Evolutionary conservation across 2,797 vertebrate genomes (phyloP), one percentile per base, ranked within the genome.

Genomic region (Rhinella marina): DNA sequence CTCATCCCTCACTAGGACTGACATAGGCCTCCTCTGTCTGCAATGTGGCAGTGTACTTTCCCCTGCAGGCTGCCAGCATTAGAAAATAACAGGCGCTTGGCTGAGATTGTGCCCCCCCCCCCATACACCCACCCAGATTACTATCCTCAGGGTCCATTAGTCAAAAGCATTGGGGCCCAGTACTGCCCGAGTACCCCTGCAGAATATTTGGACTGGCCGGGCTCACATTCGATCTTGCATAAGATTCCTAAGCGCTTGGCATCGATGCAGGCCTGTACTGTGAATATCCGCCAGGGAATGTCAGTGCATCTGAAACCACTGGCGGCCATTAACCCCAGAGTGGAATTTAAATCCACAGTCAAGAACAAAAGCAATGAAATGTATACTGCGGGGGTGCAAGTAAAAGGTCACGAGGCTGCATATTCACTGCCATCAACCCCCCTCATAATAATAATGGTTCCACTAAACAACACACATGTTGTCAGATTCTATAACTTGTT

Each of bases 291-390:
- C 78, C 78, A 61, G 78, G 56, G 29, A 61, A 32, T 41, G 78
- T 32, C 75, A 16, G 54, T 61, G 78, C 16, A 29, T 59, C 78
- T 13, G 56, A 57, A 16, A 80, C 56, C n/a, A n/a, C 56, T 11
- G 56, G 54, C 78, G 23, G 57, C 78, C 78, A 59, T 75, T 61
- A 61, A 61, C 78, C 76, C 50, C n/a, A 25, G 0, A 27, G 21
- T 57, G 76, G 52, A 79, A 79, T 56, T 23, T 56, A 79, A 76
- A 76, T 76, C 73, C 73, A n/a, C 48, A 23, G 41, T 52, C 19
- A 76, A 10, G 48, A 23, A 50, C 73, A 23, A 57, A 57, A 79
- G 54, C 54, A 10, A 0, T n/a, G 21, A 57, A 56, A 56, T 57
- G 16, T 57, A 25, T 79, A 75, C 41, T 11, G 54, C 16, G n/a